Conservation (phyloP, 2,797 vertebrate genomes). For the Eupleurogrammus muticus region DNA sequence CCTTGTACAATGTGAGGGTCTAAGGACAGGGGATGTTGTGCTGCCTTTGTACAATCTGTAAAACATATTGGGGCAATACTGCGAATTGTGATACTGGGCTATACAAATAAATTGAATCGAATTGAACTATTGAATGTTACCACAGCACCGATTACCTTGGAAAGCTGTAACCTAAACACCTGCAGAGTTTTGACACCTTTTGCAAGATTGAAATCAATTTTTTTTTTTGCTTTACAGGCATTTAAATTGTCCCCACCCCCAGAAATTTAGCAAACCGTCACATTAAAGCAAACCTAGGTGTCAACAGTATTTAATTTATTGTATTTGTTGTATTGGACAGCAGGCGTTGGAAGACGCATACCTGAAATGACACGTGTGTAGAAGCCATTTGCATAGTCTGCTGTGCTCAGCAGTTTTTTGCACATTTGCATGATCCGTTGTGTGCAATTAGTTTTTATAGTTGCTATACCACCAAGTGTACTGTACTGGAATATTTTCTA, state of each 20-base stretch:
- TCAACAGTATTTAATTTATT: background rate
- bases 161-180: no score
- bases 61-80: no score
- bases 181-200: no score
- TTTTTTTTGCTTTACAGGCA: background rate
- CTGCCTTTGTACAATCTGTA: no score
- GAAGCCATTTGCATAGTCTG: conserved; percentile 8
- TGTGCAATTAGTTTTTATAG: conserved; percentile 23
- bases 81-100: no score
- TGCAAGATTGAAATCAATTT: no score
- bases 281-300: background rate
- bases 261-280: background rate
- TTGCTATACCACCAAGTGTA: background rate
- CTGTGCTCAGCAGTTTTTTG: background rate
- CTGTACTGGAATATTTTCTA: conserved; percentile 14
- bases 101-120: no score
- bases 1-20: no score
- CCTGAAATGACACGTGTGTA: background rate
- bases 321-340: conserved; percentile 1
- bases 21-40: no score
- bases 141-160: no score
- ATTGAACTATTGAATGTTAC: no score
- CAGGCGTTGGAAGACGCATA: conserved; percentile 4
- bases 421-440: conserved; percentile 6
- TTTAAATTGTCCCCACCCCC: background rate